Evolutionary conservation across 1,140 invertebrate genomes (phyloP).

Genomic region (Bombus difficillimus): DNA sequence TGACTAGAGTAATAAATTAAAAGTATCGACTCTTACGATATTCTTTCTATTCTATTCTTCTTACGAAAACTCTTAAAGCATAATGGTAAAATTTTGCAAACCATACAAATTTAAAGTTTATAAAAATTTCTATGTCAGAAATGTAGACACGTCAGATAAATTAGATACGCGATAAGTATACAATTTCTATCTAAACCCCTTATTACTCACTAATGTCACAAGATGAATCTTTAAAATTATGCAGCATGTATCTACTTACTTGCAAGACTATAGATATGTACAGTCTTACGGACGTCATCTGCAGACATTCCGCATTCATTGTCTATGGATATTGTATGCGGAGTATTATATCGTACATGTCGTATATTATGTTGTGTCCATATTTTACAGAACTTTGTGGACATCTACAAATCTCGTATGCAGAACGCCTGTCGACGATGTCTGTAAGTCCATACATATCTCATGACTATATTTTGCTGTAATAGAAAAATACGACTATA

Average conservation of each 20-base stretch:
- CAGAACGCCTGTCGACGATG: not conserved
- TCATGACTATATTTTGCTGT: not conserved
- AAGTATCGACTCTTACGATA: too few relatives aligned
- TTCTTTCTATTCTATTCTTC: too few relatives aligned
- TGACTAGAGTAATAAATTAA: too few relatives aligned
- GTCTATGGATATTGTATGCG: slow-evolving; percentile 1
- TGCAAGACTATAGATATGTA: not conserved
- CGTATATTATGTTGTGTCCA: not conserved
- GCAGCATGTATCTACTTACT: not conserved
- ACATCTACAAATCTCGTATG: not conserved
- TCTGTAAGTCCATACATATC: not conserved
- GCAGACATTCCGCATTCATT: not conserved
- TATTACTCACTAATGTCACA: not conserved
- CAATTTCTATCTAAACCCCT: not conserved
- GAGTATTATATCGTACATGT: not conserved
- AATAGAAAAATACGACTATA: not conserved
- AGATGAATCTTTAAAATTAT: not conserved
- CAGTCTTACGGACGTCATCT: not conserved
- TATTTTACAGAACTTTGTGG: not conserved
- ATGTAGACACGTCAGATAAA: too few relatives aligned
- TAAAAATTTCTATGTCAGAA: too few relatives aligned
- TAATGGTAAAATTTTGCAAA: too few relatives aligned
- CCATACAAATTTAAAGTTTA: too few relatives aligned
- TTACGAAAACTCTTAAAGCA: too few relatives aligned
- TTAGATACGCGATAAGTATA: not conserved